Base-by-base conservation (phyloP, 2,888 invertebrate genomes). In the Meiosimyza decipiens region DNA sequence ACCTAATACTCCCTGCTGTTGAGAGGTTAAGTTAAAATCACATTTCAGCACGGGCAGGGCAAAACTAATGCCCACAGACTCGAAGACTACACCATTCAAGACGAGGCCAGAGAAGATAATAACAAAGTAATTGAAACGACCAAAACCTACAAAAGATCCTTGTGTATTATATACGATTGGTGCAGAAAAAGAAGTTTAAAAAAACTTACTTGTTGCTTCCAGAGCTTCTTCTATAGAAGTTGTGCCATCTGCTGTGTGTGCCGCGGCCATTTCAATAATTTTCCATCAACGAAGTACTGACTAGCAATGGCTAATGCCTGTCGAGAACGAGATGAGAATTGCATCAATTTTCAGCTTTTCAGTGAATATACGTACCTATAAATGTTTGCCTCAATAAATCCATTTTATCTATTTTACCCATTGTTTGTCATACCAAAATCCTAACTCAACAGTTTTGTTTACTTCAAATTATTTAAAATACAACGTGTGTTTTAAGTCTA, bases 1-100 rank as follows among this genome's bases (percentile, higher is more conserved):
- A 28, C 84, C 85, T 33, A 88, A 79, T 70, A 86, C 77, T 12
- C 88, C 88, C 70, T 87, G 87, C 71, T 87, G 82, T 50, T 79
- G 77, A 50, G 86, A 85, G 4, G 82, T 81, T 79, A 88, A 79
- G 51, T 82, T 75, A 64, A 88, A 82, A 76, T 88, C 88, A 75
- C 88, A 88, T 77, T 87, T 81, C 9, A 87, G 88, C 1, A 89
- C 86, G 0, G 90, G 90, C 59, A 90, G 77, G 51, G 90, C 85
- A 77, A 89, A 89, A 63, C 89, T 89, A 13, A 86, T 82, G 12
- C 85, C 89, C 57, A 89, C 85, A 40, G 89, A 89, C 78, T 84
- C 84, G 51, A 84, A 69, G 3, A 81, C 62, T 71, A 89, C 89
- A 78, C 88, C 87, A 54, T 88, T 85, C 73, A 89, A 86, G 1